Conservation (phyloP, 2,113 vertebrate species). For the Plecotus auritus region DNA sequence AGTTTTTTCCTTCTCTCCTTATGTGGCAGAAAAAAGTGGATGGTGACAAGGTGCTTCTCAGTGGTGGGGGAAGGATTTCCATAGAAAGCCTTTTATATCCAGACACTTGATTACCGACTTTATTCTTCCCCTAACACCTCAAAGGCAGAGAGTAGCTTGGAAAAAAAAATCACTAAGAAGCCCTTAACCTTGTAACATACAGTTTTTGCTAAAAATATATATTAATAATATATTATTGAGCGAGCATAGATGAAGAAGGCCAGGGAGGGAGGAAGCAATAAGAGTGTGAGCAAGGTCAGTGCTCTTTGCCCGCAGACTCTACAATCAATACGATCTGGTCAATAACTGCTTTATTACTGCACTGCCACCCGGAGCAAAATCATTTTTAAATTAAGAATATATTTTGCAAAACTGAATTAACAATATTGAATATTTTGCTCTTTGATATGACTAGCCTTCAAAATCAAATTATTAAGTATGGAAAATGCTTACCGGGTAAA, state of each 20-base stretch:
- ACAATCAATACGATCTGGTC: conserved; percentile 99
- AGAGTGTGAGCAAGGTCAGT: conserved; percentile 95
- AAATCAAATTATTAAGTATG: conserved; percentile 88
- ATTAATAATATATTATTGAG: conserved; percentile 99
- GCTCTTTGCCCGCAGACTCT: conserved; percentile 96
- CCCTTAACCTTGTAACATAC: conserved; percentile 92
- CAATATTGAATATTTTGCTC: conserved; percentile 93
- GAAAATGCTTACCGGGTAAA: conserved; percentile 80
- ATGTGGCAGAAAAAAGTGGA: neutral
- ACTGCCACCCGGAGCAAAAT: conserved; percentile 96
- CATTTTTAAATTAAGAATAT: conserved; percentile 98
- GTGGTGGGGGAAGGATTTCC: conserved; percentile 57
- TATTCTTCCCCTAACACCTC: conserved; percentile 78
- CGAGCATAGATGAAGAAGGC: conserved; percentile 91
- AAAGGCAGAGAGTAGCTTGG: conserved; percentile 85
- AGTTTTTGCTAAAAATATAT: conserved; percentile 97
- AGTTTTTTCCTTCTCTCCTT: conserved; percentile 1
- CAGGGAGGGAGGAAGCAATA: conserved; percentile 91
- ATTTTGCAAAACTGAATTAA: conserved; percentile 94
- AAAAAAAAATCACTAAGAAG: conserved; percentile 86
- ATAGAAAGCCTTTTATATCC: conserved; percentile 72
- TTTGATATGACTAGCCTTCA: conserved; percentile 87
- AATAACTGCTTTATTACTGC: conserved; percentile 99
- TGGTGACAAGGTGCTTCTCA: neutral
- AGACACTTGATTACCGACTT: conserved; percentile 64